These are phyloP conservation scores for Xanthorhoe spadicearia DNA, from an alignment of 2,888 invertebrate genomes.

Conservation along the genomic window DNA sequence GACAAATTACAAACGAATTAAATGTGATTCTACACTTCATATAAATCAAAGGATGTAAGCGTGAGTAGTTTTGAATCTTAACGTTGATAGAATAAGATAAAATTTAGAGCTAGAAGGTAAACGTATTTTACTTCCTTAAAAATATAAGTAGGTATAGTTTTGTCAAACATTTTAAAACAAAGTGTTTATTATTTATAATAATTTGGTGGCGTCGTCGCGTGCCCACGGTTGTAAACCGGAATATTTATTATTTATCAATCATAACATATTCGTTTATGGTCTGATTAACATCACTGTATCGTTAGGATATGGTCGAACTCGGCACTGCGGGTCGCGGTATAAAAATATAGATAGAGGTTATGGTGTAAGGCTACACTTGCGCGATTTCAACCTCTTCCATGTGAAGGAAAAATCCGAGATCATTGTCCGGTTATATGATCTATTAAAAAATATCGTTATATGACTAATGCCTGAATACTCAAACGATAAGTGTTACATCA, in stretches of 20 bases:
- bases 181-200: too few species aligned
- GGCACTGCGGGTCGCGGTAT: conserved; percentile 32
- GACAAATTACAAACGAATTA: conserved; percentile 80
- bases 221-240: conserved; percentile 22
- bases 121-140: neutral
- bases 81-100: neutral
- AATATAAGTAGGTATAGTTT: neutral
- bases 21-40: conserved; percentile 51
- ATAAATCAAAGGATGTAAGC: conserved; percentile 35
- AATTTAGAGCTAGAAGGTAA: neutral
- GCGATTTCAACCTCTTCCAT: neutral
- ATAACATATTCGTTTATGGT: conserved; percentile 29
- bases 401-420: too few species aligned
- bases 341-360: conserved; percentile 28
- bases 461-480: too few species aligned
- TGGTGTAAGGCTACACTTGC: conserved; percentile 22
- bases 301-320: conserved; percentile 33
- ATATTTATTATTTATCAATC: conserved; percentile 36
- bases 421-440: too few species aligned
- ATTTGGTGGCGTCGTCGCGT: conserved; percentile 33
- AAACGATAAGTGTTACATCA: too few species aligned
- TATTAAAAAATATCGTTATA: too few species aligned
- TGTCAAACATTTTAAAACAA: neutral
- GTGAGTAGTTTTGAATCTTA: conserved; percentile 18
- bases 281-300: conserved; percentile 31